These are phyloP conservation scores for Drosophila colorata DNA, from an alignment of 2,888 invertebrate genomes.

Conservation along the genomic window DNA sequence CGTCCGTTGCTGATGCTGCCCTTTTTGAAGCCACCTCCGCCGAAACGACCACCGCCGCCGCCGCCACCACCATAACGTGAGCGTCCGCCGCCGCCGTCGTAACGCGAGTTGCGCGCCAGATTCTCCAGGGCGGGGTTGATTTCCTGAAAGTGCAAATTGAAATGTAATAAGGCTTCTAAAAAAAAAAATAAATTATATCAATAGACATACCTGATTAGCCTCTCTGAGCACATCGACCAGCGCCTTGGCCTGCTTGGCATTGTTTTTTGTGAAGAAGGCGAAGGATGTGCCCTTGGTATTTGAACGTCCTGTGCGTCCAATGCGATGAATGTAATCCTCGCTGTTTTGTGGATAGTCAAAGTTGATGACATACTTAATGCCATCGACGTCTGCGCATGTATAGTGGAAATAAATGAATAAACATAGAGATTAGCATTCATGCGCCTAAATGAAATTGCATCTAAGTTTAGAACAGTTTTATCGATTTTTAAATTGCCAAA, in stretches of 20 bases:
- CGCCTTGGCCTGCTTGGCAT: slow-evolving; percentile 94
- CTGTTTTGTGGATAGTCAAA: slow-evolving; percentile 98
- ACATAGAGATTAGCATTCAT: slow-evolving; percentile 24
- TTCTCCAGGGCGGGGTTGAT: slow-evolving; percentile 94
- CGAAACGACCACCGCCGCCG: slow-evolving; percentile 68
- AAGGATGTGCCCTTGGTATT: slow-evolving; percentile 96
- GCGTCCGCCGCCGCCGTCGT: slow-evolving; percentile 87
- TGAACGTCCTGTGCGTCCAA: slow-evolving; percentile 96
- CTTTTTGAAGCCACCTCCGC: slow-evolving; percentile 67
- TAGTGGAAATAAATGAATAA: slow-evolving; percentile 14
- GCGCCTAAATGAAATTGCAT: neutral
- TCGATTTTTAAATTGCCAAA: slow-evolving; percentile 75
- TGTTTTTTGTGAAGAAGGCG: slow-evolving; percentile 96
- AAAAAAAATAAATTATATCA: neutral
- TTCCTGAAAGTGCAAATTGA: slow-evolving; percentile 85
- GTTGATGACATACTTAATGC: slow-evolving; percentile 98
- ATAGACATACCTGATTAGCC: slow-evolving; percentile 91
- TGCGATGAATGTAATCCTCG: slow-evolving; percentile 98
- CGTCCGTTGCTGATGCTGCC: slow-evolving; percentile 74
- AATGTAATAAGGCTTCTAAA: neutral
- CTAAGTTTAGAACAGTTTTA: slow-evolving; percentile 12
- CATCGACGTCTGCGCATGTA: slow-evolving; percentile 93
- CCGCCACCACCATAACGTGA: slow-evolving; percentile 86
- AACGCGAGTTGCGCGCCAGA: slow-evolving; percentile 89
- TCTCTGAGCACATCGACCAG: slow-evolving; percentile 94